Base-by-base conservation (phyloP, 2,888 invertebrate species). In the Agrenia bidenticulata region DNA sequence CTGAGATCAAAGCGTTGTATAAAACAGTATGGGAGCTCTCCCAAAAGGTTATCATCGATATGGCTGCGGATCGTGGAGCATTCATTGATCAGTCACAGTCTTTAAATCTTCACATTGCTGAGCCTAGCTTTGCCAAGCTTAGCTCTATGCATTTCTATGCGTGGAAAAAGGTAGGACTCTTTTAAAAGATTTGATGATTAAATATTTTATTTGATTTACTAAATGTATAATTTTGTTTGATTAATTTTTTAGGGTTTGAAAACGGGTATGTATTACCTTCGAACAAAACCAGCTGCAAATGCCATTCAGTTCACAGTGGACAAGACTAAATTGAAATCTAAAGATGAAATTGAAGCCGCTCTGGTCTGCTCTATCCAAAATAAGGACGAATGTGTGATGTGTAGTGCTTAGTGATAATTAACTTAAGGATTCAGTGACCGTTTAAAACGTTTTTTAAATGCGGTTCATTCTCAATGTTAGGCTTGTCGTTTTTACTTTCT, bases 31-130 rank as follows among this genome's bases (percentile, higher is more conserved):
- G 97, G 97, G 97, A 98, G 82, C 90, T 97, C 72, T 89, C 94
- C 1, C 95, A 98, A 71, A 94, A 93, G 80, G 87, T 87, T 0
- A 87, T 97, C 5, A 86, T 98, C 24, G 88, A 95, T 80, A 96
- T 98, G 97, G 96, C 98, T 13, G 96, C 96, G 0, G 98, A 97
- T 80, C 85, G 99, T 72, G 98, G 96, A 2, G 94, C 98, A 0
- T 99, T 91, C 80, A 97, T 99, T 77, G 99, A 99, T 81, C 99
- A 99, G 82, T 95, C 95, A 72, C 99, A 99, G 79, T 96, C 96
- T 0, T 87, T 99, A 76, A 99, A 99, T 80, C 88, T 99, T 72
- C 96, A 98, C 81, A 92, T 99, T 64, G 96, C 94, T 4, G 89
- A 92, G 79, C 94, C 99, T 4, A 92, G 89, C 78, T 92, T 92